Percentiles rank a stretch among this genome's conserved stretches.
phyloP scores from a whole-genome alignment of 2,113 vertebrate genomes.

The Larimichthys crocea region DNA sequence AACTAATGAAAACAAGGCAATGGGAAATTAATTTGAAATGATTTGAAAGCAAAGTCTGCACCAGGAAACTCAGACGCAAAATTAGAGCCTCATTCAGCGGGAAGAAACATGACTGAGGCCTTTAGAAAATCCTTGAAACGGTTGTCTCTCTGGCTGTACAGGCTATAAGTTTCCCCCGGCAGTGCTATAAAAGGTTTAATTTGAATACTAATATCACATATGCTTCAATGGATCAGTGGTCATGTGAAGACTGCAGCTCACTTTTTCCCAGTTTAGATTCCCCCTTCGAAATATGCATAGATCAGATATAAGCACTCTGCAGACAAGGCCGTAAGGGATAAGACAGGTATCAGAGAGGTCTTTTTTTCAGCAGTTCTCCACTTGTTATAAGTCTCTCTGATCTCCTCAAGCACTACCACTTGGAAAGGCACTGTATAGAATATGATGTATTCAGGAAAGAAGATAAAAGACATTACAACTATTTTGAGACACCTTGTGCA shows the following conservation, averaged over 20 bases:
- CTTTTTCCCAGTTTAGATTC: slow-evolving; percentile 30
- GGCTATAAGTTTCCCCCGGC: slow-evolving; percentile 23
- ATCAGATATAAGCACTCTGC: slow-evolving; percentile 40
- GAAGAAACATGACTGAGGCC: slow-evolving; percentile 29
- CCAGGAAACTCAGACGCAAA: slow-evolving; percentile 36
- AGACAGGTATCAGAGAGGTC: slow-evolving; percentile 15
- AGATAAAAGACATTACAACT: slow-evolving; percentile 20
- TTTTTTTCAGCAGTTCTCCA: slow-evolving; percentile 14
- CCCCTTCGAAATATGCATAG: slow-evolving; percentile 23
- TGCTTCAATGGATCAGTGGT: slow-evolving; percentile 31
- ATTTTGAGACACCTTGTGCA: not conserved
- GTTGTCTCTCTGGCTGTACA: slow-evolving; percentile 15
- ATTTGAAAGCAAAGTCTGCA: slow-evolving; percentile 45
- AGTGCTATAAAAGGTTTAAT: slow-evolving; percentile 42
- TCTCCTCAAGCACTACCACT: slow-evolving; percentile 12
- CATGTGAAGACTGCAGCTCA: slow-evolving; percentile 39
- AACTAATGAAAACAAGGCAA: slow-evolving; percentile 65
- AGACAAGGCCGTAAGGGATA: slow-evolving; percentile 25
- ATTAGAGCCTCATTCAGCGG: slow-evolving; percentile 14
- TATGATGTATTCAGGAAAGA: slow-evolving; percentile 11
- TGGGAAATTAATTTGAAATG: slow-evolving; percentile 59
- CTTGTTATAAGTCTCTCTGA: slow-evolving; percentile 40
- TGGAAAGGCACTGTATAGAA: slow-evolving; percentile 7
- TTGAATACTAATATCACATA: slow-evolving; percentile 46
- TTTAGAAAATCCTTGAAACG: slow-evolving; percentile 51